Percentiles rank a stretch among this genome's conserved stretches.
Conservation (phyloP, 2,888 invertebrate genomes). For the Aricia artaxerxes region DNA sequence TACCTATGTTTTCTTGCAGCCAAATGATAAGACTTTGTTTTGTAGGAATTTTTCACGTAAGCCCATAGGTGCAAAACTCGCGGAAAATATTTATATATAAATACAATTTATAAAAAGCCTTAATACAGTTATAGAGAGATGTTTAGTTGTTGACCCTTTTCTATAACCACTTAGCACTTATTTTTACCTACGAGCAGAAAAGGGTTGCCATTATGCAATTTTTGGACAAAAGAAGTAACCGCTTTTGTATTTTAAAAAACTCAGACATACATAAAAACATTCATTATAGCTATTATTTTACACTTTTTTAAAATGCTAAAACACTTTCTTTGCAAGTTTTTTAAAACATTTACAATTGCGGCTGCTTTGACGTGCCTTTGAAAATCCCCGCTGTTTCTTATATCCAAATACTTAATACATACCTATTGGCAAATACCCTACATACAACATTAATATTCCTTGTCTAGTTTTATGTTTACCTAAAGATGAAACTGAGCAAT, state of each 20-base stretch:
- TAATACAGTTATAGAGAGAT: neutral
- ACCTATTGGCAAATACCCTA: neutral
- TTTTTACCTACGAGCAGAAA: constrained; percentile 14
- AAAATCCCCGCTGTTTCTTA: neutral
- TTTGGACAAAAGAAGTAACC: constrained; percentile 8
- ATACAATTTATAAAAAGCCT: too few relatives aligned
- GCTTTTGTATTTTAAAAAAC: constrained; percentile 17
- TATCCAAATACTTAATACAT: neutral
- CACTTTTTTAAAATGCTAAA: constrained; percentile 4
- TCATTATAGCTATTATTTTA: neutral
- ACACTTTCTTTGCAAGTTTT: constrained; percentile 5
- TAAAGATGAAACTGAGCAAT: too few relatives aligned
- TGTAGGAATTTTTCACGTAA: too few relatives aligned
- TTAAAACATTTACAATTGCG: constrained; percentile 13
- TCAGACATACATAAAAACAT: neutral
- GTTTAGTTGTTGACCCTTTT: constrained; percentile 49
- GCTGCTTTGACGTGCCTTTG: constrained; percentile 1
- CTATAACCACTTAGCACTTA: constrained; percentile 40
- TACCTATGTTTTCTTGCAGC: too few relatives aligned
- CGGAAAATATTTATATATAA: too few relatives aligned
- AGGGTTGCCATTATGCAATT: constrained; percentile 21
- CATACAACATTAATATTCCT: neutral
- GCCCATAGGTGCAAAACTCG: too few relatives aligned
- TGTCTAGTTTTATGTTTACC: too few relatives aligned
- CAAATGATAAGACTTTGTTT: too few relatives aligned